Base-by-base conservation (phyloP, 1,140 invertebrate genomes). In the Helicoverpa zea region DNA sequence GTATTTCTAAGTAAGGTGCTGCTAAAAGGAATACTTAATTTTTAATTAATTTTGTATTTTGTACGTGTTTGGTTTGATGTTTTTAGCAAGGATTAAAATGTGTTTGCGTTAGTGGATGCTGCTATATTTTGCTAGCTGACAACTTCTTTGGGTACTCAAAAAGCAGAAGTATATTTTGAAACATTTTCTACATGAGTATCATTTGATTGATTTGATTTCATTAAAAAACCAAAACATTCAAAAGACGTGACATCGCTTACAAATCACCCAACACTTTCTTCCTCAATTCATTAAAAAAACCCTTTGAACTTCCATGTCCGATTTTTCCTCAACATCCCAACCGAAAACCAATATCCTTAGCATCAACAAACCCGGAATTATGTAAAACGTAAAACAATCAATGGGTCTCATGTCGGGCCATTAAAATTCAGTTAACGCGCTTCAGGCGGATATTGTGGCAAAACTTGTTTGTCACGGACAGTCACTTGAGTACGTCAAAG, bases 351-450 rank as follows among this genome's bases (percentile, higher is more conserved):
- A 64, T n/a, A 64, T 3, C n/a, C 14, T 47, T 47, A n/a, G 47
- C 35, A 16, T 47, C 16, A 1, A 16, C 14, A 66, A 66, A 66
- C 35, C 30, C 43, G 13, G 43, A 66, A 18, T 18, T 66, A 23
- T 49, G 35, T 16, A 3, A 49, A 49, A 49, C 16, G 51, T 9
- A 10, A 73, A 58, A 23, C 43, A 14, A 63, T 23, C 58, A n/a
- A 76, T 63, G 47, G 13, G 2, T 10, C 56, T 18, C 43, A 43
- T 59, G 52, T 59, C 11, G 13, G 35, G 35, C 18, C 43, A 76
- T 75, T 75, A 61, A 61, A 75, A 75, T 76, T 76, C 73, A 29
- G 58, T 76, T 63, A 51, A 3, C 47, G 58, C 30, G 3, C 43
- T 35, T 4, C n/a, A 43, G 56, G 13, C 58, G 73, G 47, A 76